Evolutionary conservation across 2,113 vertebrate species (phyloP).

Genomic region (Perccottus glenii): DNA sequence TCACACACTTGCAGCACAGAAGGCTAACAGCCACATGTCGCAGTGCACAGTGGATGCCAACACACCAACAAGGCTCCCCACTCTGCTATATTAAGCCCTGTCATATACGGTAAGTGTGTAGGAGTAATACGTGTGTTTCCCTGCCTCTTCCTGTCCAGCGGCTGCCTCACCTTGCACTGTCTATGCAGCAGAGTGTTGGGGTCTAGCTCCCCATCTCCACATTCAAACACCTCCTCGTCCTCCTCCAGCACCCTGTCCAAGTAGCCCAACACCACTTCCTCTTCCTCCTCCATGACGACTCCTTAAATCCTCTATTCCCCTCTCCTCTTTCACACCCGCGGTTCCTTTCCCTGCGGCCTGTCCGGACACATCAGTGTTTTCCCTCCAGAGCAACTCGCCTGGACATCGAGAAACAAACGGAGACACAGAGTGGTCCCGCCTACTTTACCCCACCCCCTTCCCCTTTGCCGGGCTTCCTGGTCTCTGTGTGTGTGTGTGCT

Average conservation of each 20-base stretch:
- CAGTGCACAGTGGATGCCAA: constrained; percentile 29
- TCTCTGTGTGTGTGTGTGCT: constrained; percentile 51
- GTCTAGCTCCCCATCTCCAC: constrained; percentile 86
- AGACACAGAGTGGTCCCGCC: constrained; percentile 65
- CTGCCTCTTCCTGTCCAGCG: constrained; percentile 48
- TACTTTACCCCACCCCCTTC: constrained; percentile 75
- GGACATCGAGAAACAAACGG: constrained; percentile 61
- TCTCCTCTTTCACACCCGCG: constrained; percentile 40
- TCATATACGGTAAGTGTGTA: constrained; percentile 9
- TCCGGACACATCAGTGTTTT: constrained; percentile 67
- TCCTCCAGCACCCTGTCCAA: constrained; percentile 95
- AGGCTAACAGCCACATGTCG: constrained; percentile 37
- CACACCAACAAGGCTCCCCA: constrained; percentile 48
- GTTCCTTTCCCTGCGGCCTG: constrained; percentile 51
- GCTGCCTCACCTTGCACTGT: constrained; percentile 88
- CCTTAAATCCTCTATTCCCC: constrained; percentile 5
- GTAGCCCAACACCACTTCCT: constrained; percentile 90
- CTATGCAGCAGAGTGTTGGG: constrained; percentile 77
- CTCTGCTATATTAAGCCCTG: constrained; percentile 50
- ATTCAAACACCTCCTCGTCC: constrained; percentile 84
- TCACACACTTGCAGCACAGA: constrained; percentile 40
- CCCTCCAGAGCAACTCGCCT: constrained; percentile 62
- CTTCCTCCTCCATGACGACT: constrained; percentile 76
- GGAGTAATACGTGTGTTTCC: constrained; percentile 5
- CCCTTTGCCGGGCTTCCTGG: constrained; percentile 74